Conservation (phyloP, 1,140 invertebrate species). For the Phocides pigmalion region DNA sequence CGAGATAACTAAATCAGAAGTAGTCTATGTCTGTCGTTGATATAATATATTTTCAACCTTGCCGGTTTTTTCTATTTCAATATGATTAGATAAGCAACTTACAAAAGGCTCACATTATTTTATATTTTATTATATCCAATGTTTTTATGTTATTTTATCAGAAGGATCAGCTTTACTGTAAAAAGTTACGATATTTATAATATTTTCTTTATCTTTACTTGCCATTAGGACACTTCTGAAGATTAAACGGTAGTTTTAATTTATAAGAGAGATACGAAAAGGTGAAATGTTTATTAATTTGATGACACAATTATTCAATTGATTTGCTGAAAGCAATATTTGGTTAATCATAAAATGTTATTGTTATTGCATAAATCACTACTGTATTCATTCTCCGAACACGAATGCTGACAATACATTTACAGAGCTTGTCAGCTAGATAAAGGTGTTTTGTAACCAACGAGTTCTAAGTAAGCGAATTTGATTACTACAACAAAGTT, state of each 20-base stretch:
- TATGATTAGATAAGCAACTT: too few relatives aligned
- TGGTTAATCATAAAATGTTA: neutral
- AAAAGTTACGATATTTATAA: too few relatives aligned
- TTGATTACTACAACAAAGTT: conserved; percentile 29
- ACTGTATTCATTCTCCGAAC: conserved; percentile 18
- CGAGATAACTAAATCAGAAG: conserved; percentile 10
- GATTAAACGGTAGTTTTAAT: too few relatives aligned
- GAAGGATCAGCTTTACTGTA: too few relatives aligned
- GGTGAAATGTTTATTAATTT: neutral
- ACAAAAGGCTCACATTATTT: too few relatives aligned
- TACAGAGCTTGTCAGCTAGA: conserved; percentile 17
- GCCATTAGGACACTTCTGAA: too few relatives aligned
- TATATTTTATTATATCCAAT: too few relatives aligned
- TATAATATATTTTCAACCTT: too few relatives aligned
- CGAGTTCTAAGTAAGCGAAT: conserved; percentile 25
- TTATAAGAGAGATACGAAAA: neutral
- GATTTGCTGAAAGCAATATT: neutral
- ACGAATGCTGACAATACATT: conserved; percentile 23
- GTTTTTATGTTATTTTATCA: too few relatives aligned
- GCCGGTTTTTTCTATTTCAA: too few relatives aligned
- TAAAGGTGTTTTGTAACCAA: conserved; percentile 32
- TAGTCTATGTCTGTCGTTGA: too few relatives aligned
- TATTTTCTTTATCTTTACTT: too few relatives aligned
- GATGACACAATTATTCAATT: neutral
- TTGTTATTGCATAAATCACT: neutral